Conservation (phyloP, 1,140 invertebrate species). For the Cydia strobilella region DNA sequence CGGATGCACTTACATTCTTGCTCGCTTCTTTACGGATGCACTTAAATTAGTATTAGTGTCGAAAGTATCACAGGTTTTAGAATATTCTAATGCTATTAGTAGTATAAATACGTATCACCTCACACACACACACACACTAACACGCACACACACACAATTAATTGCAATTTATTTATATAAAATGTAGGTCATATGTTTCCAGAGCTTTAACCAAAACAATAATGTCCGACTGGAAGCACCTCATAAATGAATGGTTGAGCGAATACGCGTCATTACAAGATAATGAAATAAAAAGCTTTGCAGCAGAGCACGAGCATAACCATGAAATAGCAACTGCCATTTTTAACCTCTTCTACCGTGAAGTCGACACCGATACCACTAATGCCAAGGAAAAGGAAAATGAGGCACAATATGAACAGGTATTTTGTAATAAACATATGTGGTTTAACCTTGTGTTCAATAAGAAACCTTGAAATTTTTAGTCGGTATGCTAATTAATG, state of each 20-base stretch:
- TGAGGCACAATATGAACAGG: slow-evolving; percentile 60
- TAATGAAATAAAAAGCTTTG: slow-evolving; percentile 88
- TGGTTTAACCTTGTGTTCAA: slow-evolving; percentile 16
- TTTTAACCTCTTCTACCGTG: slow-evolving; percentile 65
- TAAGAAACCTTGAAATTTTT: slow-evolving; percentile 1
- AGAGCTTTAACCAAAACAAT: background rate
- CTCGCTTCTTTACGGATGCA: too few species aligned
- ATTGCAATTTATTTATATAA: background rate
- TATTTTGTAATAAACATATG: slow-evolving; percentile 35
- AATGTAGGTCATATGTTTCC: background rate
- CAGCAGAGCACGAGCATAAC: slow-evolving; percentile 88
- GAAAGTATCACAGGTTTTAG: background rate
- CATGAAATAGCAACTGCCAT: slow-evolving; percentile 88
- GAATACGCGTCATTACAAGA: slow-evolving; percentile 88
- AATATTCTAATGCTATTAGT: background rate
- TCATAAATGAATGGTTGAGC: slow-evolving; percentile 89
- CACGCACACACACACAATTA: too few species aligned
- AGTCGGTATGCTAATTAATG: slow-evolving; percentile 1
- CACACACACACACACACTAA: too few species aligned
- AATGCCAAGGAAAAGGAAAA: slow-evolving; percentile 42
- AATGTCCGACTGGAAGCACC: slow-evolving; percentile 85
- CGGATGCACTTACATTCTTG: background rate
- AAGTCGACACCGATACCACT: slow-evolving; percentile 50
- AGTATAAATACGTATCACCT: background rate
- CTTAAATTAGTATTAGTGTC: background rate